Conservation (phyloP, 1,140 invertebrate species). For the Diabrotica virgifera region DNA sequence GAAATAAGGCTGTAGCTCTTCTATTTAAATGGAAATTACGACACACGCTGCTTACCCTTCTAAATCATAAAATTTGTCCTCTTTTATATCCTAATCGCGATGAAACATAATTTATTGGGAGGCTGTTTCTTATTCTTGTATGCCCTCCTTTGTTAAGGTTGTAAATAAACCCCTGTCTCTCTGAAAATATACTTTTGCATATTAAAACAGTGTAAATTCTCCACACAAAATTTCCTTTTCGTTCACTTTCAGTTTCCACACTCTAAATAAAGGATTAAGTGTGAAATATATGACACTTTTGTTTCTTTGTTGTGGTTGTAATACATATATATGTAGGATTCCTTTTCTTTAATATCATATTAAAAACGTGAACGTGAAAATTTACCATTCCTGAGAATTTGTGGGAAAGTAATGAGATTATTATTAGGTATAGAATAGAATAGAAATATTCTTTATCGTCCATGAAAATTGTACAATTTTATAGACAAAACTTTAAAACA, state of each 20-base stretch:
- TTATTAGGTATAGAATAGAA: no score
- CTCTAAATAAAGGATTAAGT: not conserved
- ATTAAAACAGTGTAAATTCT: constrained; percentile 3
- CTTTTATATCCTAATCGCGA: constrained; percentile 1
- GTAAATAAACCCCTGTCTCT: not conserved
- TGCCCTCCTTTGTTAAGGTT: not conserved
- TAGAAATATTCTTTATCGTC: no score
- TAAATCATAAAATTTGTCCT: constrained; percentile 3
- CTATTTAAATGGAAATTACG: constrained; percentile 1
- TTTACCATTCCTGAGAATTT: no score
- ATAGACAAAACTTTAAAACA: no score
- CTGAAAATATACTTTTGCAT: constrained; percentile 1
- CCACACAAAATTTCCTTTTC: not conserved
- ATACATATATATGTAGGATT: no score
- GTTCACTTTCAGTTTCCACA: not conserved
- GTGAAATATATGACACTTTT: not conserved
- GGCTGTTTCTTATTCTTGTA: not conserved
- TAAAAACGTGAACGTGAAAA: no score
- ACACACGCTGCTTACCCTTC: not conserved
- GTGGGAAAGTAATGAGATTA: no score
- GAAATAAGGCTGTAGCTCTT: not conserved
- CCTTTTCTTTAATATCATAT: no score
- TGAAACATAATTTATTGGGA: constrained; percentile 1
- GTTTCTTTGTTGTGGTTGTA: no score
- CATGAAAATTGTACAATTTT: no score